These are phyloP conservation scores for Mystacornis crossleyi DNA, from an alignment of 2,113 vertebrate genomes.

Conservation along the genomic window DNA sequence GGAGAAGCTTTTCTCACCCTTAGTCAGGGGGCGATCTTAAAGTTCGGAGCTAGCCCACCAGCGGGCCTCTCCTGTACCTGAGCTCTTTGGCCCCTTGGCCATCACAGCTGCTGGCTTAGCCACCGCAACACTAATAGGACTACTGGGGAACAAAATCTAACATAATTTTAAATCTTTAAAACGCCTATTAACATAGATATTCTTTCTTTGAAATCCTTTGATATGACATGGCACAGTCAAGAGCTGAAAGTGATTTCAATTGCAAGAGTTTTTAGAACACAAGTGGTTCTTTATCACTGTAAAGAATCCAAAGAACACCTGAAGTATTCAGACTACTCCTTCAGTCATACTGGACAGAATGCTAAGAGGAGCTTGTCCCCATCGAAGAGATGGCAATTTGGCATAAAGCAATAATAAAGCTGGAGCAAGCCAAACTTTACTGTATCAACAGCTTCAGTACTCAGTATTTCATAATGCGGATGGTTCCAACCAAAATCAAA, in stretches of 20 bases:
- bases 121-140: not conserved
- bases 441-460: not conserved
- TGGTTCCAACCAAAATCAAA: not conserved
- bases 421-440: not conserved
- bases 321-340: not conserved
- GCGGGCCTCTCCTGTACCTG: too few species aligned
- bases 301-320: rapidly evolving
- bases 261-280: not conserved
- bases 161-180: not conserved
- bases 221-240: not conserved
- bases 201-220: not conserved
- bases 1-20: too few species aligned
- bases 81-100: too few species aligned
- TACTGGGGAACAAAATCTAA: not conserved
- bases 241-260: not conserved
- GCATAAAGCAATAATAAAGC: not conserved
- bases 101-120: too few species aligned
- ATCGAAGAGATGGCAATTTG: not conserved
- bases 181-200: not conserved
- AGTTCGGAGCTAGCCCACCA: too few species aligned
- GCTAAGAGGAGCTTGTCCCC: not conserved
- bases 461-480: not conserved
- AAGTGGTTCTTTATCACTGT: not conserved
- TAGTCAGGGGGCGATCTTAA: too few species aligned
- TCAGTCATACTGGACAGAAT: not conserved